phyloP scores from a whole-genome alignment of 2,888 invertebrate genomes.

The Sepiola atlantica region DNA sequence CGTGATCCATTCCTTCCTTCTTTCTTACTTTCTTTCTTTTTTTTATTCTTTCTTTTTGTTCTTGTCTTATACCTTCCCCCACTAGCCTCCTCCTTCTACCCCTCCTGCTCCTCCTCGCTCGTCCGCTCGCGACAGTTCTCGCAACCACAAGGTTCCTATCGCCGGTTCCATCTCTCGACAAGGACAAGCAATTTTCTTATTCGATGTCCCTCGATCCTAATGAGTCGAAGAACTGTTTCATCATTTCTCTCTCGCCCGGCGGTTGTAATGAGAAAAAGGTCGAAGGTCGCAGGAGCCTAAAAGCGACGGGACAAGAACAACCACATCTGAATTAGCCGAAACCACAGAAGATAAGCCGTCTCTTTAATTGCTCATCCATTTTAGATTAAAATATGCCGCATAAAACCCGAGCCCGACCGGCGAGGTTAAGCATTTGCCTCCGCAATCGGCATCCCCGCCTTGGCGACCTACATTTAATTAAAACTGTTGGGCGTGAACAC shows the following conservation, averaged over 20 bases:
- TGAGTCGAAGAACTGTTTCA: not conserved
- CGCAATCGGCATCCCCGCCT: not conserved
- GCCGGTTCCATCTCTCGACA: not conserved
- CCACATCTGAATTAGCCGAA: not conserved
- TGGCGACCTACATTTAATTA: not conserved
- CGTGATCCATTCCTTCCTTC: not conserved
- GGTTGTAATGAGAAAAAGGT: not conserved
- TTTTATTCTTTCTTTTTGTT: not conserved
- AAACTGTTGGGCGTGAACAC: constrained; percentile 9
- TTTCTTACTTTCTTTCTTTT: not conserved
- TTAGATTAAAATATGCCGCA: constrained; percentile 10
- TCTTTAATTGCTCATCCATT: not conserved
- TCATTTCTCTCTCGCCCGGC: not conserved
- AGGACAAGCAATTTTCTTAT: not conserved
- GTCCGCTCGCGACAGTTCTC: not conserved
- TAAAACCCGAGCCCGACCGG: not conserved
- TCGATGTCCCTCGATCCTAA: not conserved
- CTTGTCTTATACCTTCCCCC: too few species aligned
- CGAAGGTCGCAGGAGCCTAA: not conserved
- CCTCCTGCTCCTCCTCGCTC: not conserved
- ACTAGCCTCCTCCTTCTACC: too few species aligned
- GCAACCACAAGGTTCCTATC: not conserved
- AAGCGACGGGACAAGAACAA: not conserved
- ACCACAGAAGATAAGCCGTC: not conserved
- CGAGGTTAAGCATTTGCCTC: not conserved